Evolutionary conservation across 2,113 vertebrate genomes (phyloP).

Genomic region (Hemiscyllium ocellatum): DNA sequence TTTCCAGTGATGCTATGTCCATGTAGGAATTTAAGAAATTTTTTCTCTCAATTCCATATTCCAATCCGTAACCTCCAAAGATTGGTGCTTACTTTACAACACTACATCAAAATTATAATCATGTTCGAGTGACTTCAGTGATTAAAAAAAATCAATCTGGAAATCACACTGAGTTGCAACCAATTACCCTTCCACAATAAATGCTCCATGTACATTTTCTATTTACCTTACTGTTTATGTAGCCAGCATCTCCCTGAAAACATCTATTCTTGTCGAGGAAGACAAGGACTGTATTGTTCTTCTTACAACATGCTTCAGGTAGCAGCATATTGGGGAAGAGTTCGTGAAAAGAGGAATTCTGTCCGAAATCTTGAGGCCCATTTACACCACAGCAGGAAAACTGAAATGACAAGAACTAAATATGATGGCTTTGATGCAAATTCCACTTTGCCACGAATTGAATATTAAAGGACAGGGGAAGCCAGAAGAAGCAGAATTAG

Average conservation of each 20-base stretch:
- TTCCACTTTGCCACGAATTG: neutral
- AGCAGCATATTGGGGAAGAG: constrained; percentile 44
- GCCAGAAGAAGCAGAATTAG: neutral
- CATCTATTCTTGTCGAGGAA: constrained; percentile 41
- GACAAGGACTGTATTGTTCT: constrained; percentile 39
- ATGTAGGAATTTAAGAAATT: neutral
- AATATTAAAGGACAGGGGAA: neutral
- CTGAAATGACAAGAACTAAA: constrained; percentile 39
- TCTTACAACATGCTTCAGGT: constrained; percentile 45
- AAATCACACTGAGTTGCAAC: neutral
- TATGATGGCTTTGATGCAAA: fast-evolving
- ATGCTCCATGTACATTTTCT: neutral
- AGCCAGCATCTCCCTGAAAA: neutral
- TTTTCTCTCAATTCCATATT: neutral
- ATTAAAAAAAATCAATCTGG: neutral
- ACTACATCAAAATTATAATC: no score
- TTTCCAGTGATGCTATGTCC: neutral
- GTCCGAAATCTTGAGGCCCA: constrained; percentile 51
- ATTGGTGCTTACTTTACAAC: neutral
- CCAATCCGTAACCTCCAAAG: neutral
- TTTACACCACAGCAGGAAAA: constrained; percentile 53
- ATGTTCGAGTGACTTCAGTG: neutral
- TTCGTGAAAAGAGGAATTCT: constrained; percentile 47
- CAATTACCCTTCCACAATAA: neutral
- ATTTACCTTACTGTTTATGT: constrained; percentile 26